Conservation (phyloP, 2,888 invertebrate species). For the Drosophila neotestacea region DNA sequence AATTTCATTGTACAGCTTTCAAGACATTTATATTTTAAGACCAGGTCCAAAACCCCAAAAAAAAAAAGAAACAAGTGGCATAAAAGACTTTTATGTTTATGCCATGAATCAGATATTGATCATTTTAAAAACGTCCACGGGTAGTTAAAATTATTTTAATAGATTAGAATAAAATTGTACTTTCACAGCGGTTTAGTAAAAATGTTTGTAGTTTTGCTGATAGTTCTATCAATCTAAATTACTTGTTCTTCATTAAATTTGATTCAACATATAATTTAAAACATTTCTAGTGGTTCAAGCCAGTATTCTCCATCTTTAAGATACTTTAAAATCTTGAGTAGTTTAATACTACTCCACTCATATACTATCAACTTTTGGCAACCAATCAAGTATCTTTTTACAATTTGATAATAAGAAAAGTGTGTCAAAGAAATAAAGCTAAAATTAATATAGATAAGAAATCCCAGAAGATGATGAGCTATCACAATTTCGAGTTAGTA, state of each 20-base stretch:
- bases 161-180: too few species aligned
- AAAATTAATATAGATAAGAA: conserved; percentile 20
- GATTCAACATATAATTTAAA: too few species aligned
- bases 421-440: conserved; percentile 40
- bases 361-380: conserved; percentile 7
- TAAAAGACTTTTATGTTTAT: conserved; percentile 10
- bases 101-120: conserved; percentile 4
- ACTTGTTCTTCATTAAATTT: too few species aligned
- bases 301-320: not conserved
- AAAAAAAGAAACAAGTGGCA: conserved; percentile 30
- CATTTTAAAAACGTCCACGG: not conserved
- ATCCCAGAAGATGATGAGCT: conserved; percentile 4
- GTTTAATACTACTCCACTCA: not conserved
- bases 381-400: conserved; percentile 16
- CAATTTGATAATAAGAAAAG: conserved; percentile 39
- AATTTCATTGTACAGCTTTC: conserved; percentile 64
- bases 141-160: not conserved
- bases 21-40: conserved; percentile 54
- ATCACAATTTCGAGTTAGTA: conserved; percentile 5
- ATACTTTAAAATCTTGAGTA: not conserved
- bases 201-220: not conserved
- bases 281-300: too few species aligned
- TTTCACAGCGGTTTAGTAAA: too few species aligned
- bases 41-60: conserved; percentile 20
- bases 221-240: too few species aligned